Evolutionary conservation across 2,888 invertebrate genomes (phyloP), one percentile per base, ranked within the genome.

Genomic region (Podotricha telesiphe): DNA sequence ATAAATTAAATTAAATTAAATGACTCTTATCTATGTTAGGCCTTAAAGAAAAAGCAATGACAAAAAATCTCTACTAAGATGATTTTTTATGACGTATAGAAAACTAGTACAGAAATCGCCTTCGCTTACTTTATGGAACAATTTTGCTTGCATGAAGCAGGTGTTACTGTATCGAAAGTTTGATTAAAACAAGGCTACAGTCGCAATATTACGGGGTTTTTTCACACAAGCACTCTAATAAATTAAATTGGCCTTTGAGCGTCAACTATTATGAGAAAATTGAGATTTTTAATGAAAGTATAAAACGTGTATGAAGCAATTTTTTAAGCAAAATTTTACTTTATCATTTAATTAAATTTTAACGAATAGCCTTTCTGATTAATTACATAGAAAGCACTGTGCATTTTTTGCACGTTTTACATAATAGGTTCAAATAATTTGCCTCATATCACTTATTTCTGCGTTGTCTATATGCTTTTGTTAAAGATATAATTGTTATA

Each of bases 151-250:
- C 51, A 53, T 45, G 42, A 45, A 51, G 61, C 67, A 67, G 67
- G 67, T 67, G 67, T 28, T 53, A 61, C 42, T 61, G 34, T 61
- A 62, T 67, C 59, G 67, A 61, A 61, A 61, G 47, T 67, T 67
- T 53, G 67, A 67, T 62, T 55, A 67, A 59, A 62, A 42, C 59
- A 67, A 51, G 37, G 37, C 40, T 40, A 62, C 66, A 59, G 53
- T 67, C 50, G 51, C 42, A 50, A 47, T 67, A 66, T 66, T 67
- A 51, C 59, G 28, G 28, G 45, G 34, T 53, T 53, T 67, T 61
- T 47, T 11, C 37, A 67, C 34, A 20, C 40, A 66, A 66, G 50
- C 69, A 67, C 67, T 70, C 63, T 70, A 63, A 67, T 62, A 67
- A 67, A 70, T 70, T 70, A 70, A 67, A 66, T 56, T 66, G 55